A percentile compares a stretch with the other conserved stretches of the same genome.
Conservation (phyloP, 1,140 invertebrate species). For the Diplogasteroides magnus region DNA sequence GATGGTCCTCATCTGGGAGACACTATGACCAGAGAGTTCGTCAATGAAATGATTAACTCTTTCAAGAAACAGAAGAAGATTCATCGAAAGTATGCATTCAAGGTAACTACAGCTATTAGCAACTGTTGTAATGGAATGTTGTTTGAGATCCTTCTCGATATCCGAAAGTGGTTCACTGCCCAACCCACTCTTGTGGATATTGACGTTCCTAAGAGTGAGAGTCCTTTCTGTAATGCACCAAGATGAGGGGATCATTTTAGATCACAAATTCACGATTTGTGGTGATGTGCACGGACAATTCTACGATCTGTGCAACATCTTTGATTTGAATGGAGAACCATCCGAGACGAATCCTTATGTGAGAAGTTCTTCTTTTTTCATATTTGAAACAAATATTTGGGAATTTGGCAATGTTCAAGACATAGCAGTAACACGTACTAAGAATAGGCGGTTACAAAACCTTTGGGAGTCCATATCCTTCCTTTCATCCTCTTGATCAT, state of each 20-base stretch:
- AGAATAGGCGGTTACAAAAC: background rate
- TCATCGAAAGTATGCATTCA: conserved; percentile 94
- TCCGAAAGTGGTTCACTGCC: conserved; percentile 75
- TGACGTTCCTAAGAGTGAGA: conserved; percentile 67
- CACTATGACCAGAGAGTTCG: conserved; percentile 67
- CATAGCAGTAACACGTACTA: no score
- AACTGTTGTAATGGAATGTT: conserved; percentile 6
- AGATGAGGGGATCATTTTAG: conserved; percentile 4
- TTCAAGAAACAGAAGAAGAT: conserved; percentile 87
- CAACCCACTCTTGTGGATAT: conserved; percentile 86
- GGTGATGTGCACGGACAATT: conserved; percentile 99
- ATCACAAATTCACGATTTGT: conserved; percentile 91
- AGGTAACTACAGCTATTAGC: conserved; percentile 60
- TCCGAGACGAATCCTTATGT: conserved; percentile 91
- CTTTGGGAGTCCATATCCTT: background rate
- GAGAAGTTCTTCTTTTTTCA: conserved; percentile 52
- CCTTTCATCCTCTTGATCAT: no score
- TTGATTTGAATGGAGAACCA: conserved; percentile 89
- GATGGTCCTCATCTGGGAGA: conserved; percentile 80
- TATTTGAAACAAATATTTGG: background rate
- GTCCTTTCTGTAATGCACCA: no score
- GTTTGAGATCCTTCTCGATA: conserved; percentile 78
- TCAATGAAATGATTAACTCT: conserved; percentile 76
- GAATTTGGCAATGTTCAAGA: no score
- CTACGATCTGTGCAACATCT: conserved; percentile 97